Evolutionary conservation across 2,888 invertebrate species (phyloP).

Genomic region (Agrotis exclamationis): DNA sequence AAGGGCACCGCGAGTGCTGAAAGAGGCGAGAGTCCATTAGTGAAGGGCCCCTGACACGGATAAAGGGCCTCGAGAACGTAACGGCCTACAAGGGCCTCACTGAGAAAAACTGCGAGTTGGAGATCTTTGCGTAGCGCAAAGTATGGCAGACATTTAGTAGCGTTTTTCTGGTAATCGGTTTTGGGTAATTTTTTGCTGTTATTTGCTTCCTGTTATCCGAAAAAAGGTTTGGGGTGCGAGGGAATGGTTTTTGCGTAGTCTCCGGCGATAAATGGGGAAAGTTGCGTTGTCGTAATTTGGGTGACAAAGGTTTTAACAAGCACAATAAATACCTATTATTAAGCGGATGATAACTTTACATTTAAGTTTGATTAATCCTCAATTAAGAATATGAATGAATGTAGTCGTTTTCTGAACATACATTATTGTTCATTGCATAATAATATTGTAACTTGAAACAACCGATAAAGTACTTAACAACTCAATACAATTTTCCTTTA

Average conservation of each 20-base stretch:
- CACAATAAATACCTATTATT: no score
- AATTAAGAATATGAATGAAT: no score
- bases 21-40: conserved; percentile 78
- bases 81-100: conserved; percentile 57
- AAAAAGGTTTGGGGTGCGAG: conserved; percentile 6
- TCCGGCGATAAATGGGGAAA: neutral
- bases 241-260: neutral
- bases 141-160: conserved; percentile 38
- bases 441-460: no score
- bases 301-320: neutral
- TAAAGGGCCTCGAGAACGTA: conserved; percentile 74
- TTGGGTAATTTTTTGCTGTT: conserved; percentile 32
- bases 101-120: conserved; percentile 59
- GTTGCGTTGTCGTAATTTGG: neutral
- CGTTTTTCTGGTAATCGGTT: conserved; percentile 57
- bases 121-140: conserved; percentile 40
- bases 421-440: no score
- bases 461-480: neutral
- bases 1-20: conserved; percentile 71
- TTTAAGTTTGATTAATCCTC: no score
- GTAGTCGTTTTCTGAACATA: no score
- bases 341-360: no score
- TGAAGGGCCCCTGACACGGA: conserved; percentile 76
- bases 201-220: conserved; percentile 27
- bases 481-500: neutral